Evolutionary conservation across 2,113 vertebrate species (phyloP).

Genomic region (Etheostoma cragini): DNA sequence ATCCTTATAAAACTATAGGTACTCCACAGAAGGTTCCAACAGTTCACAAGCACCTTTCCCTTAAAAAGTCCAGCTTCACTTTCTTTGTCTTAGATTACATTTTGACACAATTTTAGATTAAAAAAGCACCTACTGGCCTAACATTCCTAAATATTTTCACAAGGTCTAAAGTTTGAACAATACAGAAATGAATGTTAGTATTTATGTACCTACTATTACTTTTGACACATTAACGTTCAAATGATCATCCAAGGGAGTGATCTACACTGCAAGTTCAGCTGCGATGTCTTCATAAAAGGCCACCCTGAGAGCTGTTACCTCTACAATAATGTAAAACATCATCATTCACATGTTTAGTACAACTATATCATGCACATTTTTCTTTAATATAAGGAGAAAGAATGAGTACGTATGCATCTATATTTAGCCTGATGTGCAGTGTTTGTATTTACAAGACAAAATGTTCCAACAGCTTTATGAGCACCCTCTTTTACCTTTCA

Average conservation of each 20-base stretch:
- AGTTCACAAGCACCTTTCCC: neutral
- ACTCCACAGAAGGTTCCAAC: neutral
- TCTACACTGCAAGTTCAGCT: neutral
- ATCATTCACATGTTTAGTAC: neutral
- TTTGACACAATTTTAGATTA: neutral
- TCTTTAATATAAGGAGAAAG: neutral
- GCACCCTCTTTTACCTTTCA: neutral
- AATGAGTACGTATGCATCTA: neutral
- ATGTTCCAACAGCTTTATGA: neutral
- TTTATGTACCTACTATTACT: neutral
- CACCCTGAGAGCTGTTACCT: neutral
- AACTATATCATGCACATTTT: neutral
- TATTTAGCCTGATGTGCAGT: neutral
- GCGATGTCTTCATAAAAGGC: neutral
- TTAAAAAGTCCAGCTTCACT: neutral
- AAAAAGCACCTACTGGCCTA: neutral
- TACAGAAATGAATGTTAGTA: too few relatives aligned
- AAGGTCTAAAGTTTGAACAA: neutral
- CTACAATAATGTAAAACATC: neutral
- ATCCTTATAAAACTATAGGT: too few relatives aligned
- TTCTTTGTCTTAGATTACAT: neutral
- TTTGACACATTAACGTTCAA: neutral
- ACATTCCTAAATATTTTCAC: neutral
- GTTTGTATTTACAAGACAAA: constrained; percentile 20
- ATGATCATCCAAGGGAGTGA: neutral